Evolutionary conservation across 2,888 invertebrate genomes (phyloP).

Genomic region (Anthophora plumipes): DNA sequence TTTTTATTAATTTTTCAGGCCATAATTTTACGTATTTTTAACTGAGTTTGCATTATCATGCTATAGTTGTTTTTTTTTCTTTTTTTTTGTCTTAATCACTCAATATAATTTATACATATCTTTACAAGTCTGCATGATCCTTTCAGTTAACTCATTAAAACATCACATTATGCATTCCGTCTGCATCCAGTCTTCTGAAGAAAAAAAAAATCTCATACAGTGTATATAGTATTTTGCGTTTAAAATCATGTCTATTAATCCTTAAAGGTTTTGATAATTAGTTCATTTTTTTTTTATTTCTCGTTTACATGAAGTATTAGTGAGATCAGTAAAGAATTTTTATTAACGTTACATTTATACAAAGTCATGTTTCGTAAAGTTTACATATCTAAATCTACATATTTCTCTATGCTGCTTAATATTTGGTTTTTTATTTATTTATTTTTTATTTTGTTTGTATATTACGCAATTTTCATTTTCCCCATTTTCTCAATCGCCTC

Average conservation of each 20-base stretch:
- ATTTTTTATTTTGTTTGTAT: slow-evolving; percentile 51
- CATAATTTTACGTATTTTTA: slow-evolving; percentile 81
- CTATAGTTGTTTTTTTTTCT: slow-evolving; percentile 60
- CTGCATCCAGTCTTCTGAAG: slow-evolving; percentile 76
- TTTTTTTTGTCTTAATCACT: slow-evolving; percentile 51
- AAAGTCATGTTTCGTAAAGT: slow-evolving; percentile 78
- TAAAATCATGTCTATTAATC: slow-evolving; percentile 69
- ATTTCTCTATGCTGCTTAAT: slow-evolving; percentile 81
- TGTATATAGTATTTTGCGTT: slow-evolving; percentile 62
- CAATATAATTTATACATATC: slow-evolving; percentile 78
- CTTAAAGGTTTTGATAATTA: slow-evolving; percentile 66
- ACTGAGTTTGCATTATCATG: slow-evolving; percentile 70
- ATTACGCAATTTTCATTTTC: slow-evolving; percentile 73
- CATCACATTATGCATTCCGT: slow-evolving; percentile 78
- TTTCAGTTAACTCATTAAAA: slow-evolving; percentile 72
- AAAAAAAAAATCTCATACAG: slow-evolving; percentile 73
- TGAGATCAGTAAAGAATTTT: slow-evolving; percentile 83
- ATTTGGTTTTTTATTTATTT: slow-evolving; percentile 83
- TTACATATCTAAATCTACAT: slow-evolving; percentile 78
- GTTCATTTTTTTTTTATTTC: slow-evolving; percentile 49
- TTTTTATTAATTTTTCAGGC: slow-evolving; percentile 78
- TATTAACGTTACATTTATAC: slow-evolving; percentile 83
- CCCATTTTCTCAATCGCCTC: slow-evolving; percentile 34
- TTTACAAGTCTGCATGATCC: slow-evolving; percentile 76
- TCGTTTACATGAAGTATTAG: slow-evolving; percentile 69